These are phyloP conservation scores for Australoheros scitulus DNA, from an alignment of 2,113 vertebrate species.

Conservation along the genomic window DNA sequence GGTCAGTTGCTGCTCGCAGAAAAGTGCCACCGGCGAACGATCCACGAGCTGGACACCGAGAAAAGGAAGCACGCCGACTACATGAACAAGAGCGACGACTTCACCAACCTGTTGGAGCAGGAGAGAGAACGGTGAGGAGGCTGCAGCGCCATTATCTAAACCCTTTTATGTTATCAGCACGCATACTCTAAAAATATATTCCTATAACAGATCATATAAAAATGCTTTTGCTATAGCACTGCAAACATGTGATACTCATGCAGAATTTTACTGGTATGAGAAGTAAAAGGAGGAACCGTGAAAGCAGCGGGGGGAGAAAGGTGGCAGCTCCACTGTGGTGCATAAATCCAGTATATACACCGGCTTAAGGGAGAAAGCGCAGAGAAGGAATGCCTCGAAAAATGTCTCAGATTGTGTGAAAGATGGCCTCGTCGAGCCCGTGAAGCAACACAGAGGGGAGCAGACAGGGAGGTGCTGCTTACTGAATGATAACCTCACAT, in stretches of 20 bases:
- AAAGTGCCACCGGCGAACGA: slow-evolving; percentile 92
- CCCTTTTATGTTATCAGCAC: no score
- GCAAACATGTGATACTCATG: neutral
- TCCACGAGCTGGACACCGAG: slow-evolving; percentile 92
- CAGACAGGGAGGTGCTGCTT: neutral
- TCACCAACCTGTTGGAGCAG: slow-evolving; percentile 97
- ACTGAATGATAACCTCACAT: neutral
- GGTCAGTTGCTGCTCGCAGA: slow-evolving; percentile 95
- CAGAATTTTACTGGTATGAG: neutral
- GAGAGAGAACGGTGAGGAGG: slow-evolving; percentile 91
- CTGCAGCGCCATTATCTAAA: neutral
- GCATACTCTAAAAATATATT: neutral
- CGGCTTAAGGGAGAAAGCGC: neutral
- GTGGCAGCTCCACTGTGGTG: neutral
- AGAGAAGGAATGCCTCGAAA: neutral
- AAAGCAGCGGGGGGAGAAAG: neutral
- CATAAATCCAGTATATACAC: neutral
- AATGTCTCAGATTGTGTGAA: slow-evolving; percentile 5
- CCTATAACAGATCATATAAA: neutral
- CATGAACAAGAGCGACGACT: slow-evolving; percentile 99
- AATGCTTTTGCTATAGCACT: neutral
- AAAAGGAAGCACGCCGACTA: slow-evolving; percentile 95
- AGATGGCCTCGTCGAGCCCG: slow-evolving; percentile 1
- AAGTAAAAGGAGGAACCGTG: neutral
- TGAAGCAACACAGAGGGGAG: neutral